Conservation (phyloP, 2,797 vertebrate species). For the Melanotaenia boesemani region DNA sequence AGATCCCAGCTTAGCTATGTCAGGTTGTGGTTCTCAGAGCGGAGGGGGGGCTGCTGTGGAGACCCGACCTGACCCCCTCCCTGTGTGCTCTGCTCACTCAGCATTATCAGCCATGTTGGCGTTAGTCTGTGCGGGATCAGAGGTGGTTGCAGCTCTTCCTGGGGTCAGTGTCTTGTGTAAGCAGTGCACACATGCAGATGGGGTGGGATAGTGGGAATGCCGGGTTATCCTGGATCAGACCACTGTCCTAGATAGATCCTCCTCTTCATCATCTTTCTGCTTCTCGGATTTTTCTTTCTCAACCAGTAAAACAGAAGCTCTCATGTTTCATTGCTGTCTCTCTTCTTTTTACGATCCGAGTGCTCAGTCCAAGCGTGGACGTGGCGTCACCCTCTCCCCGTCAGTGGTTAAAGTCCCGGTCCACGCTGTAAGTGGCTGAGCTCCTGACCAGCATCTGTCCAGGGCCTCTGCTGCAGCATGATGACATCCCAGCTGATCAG, state of each 20-base stretch:
- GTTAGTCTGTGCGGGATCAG: constrained; percentile 3
- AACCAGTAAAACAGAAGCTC: constrained; percentile 19
- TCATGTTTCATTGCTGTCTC: constrained; percentile 27
- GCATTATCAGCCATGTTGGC: constrained; percentile 7
- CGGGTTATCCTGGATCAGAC: constrained; percentile 65
- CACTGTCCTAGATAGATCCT: constrained; percentile 37
- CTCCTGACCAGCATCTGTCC: constrained; percentile 81
- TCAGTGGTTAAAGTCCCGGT: constrained; percentile 76
- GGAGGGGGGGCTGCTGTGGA: constrained; percentile 68
- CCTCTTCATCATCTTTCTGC: constrained; percentile 21
- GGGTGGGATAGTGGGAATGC: constrained; percentile 63
- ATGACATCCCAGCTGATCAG: constrained; percentile 51
- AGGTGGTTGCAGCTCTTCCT: not conserved
- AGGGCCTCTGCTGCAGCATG: constrained; percentile 71
- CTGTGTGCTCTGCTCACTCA: constrained; percentile 76
- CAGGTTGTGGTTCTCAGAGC: constrained; percentile 66
- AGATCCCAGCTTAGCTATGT: constrained; percentile 70
- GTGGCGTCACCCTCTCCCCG: constrained; percentile 61
- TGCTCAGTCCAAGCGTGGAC: constrained; percentile 82
- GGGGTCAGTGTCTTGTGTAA: constrained; percentile 57
- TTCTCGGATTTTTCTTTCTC: constrained; percentile 62
- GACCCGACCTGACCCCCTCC: constrained; percentile 61
- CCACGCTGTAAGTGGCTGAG: constrained; percentile 96
- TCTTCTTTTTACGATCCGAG: constrained; percentile 60
- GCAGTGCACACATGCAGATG: constrained; percentile 72